Conservation (phyloP, 2,888 invertebrate genomes). For the Pollenia labialis region DNA sequence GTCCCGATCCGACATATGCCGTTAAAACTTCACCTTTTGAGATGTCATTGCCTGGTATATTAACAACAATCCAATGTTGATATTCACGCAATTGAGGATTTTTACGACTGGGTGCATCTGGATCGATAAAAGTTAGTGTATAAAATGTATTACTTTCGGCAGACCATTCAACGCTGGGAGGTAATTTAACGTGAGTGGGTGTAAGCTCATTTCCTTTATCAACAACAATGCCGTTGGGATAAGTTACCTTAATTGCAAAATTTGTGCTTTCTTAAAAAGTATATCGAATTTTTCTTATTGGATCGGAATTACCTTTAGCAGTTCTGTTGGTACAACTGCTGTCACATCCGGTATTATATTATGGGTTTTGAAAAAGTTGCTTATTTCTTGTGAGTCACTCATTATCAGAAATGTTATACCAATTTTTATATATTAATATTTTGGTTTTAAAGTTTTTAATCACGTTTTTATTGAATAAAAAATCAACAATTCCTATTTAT, state of each 20-base stretch:
- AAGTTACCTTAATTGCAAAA: constrained; percentile 75
- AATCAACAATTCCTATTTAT: background rate
- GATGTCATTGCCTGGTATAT: constrained; percentile 90
- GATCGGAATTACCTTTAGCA: constrained; percentile 65
- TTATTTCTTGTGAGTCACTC: constrained; percentile 9
- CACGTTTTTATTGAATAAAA: too few relatives aligned
- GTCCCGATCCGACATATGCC: constrained; percentile 93
- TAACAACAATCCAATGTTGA: constrained; percentile 96
- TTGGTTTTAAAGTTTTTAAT: background rate
- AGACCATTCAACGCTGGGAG: constrained; percentile 79
- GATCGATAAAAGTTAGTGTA: constrained; percentile 87
- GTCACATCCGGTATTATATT: constrained; percentile 76
- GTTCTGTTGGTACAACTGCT: constrained; percentile 70
- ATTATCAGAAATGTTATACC: background rate
- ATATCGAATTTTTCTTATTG: background rate
- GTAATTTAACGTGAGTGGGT: constrained; percentile 86
- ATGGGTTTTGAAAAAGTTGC: constrained; percentile 57
- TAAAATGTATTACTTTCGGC: constrained; percentile 77
- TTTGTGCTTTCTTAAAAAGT: background rate
- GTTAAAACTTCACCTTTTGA: constrained; percentile 89
- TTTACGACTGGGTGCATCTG: constrained; percentile 92
- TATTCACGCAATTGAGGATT: constrained; percentile 93
- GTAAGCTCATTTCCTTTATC: constrained; percentile 89
- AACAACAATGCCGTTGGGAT: constrained; percentile 83
- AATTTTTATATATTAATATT: background rate